Conservation (phyloP, 2,113 vertebrate genomes). For the Cynoglossus semilaevis region DNA sequence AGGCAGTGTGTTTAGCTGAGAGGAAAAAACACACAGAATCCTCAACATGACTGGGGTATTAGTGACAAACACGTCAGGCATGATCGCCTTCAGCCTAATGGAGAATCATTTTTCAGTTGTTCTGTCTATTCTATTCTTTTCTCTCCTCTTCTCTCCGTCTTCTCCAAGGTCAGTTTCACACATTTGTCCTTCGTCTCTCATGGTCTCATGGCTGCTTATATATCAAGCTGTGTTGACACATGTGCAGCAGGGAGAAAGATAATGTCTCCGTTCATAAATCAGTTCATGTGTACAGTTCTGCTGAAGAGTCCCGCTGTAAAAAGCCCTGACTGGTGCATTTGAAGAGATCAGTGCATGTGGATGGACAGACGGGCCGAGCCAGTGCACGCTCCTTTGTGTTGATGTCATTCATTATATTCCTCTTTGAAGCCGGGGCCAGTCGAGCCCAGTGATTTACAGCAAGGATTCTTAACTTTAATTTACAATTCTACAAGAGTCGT, state of each 20-base stretch:
- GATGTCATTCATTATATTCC: constrained; percentile 5
- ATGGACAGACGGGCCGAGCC: constrained; percentile 1
- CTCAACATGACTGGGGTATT: constrained; percentile 5
- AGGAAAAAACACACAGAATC: constrained; percentile 10
- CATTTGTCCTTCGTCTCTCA: constrained; percentile 4
- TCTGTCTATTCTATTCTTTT: neutral
- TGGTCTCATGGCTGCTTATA: neutral
- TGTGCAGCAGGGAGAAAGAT: constrained; percentile 15
- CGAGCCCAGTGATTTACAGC: constrained; percentile 29
- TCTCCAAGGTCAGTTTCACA: neutral
- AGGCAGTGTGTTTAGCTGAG: constrained; percentile 22
- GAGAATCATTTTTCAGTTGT: neutral
- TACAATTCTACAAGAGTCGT: constrained; percentile 34
- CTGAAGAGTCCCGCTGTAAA: constrained; percentile 24
- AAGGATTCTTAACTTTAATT: constrained; percentile 25
- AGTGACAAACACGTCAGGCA: constrained; percentile 9
- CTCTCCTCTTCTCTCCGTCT: neutral
- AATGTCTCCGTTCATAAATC: constrained; percentile 39
- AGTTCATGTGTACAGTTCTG: neutral
- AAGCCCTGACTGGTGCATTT: constrained; percentile 15
- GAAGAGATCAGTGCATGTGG: neutral
- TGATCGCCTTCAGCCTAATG: neutral
- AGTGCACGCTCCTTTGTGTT: neutral
- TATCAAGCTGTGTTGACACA: constrained; percentile 24
- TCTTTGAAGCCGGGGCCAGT: constrained; percentile 15